Evolutionary conservation across 2,113 vertebrate genomes (phyloP), one percentile per base, ranked within the genome.

Genomic region (Ictalurus punctatus): DNA sequence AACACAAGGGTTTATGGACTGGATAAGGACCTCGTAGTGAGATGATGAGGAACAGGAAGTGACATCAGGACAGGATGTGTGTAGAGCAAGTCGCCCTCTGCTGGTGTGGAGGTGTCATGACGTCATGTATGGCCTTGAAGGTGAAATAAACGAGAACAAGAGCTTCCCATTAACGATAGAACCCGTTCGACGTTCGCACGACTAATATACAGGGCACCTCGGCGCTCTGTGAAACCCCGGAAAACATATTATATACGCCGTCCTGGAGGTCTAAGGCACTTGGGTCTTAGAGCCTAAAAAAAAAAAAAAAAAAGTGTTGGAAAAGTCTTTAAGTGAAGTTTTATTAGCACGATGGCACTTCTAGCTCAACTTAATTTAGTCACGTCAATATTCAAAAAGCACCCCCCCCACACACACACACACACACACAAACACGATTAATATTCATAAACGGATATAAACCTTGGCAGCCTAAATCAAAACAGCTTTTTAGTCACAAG

Each of bases 371-470:
- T 67, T 44, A 17, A 71, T 73, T 44, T 1, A 48, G 58, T 82
- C 34, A 81, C 48, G 56, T 44, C n/a, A 67, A 27, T 74, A 52
- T 63, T 58, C 48, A 73, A 86, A 61, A 83, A 40, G 73, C 13
- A 23, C 40, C 30, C 13, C 52, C 56, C 83, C 40, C 40, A 44
- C 40, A 2, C 40, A 2, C 40, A 2, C 40, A 40, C 40, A 40
- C 40, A 44, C 44, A 44, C 44, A 48, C 61, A 71, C 83, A 59
- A 88, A 83, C 79, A 71, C 30, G 16, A 14, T 23, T 67, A 86
- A 84, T 83, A 85, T 89, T 87, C 63, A 89, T 67, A 80, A 89
- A 73, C 30, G 9, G 76, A 81, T 78, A 40, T n/a, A 69, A 67
- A 78, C 65, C 56, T 40, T 88, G 80, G 90, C 56, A 83, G 67